Conservation (phyloP, 2,797 vertebrate species). For the Takifugu ocellatus region DNA sequence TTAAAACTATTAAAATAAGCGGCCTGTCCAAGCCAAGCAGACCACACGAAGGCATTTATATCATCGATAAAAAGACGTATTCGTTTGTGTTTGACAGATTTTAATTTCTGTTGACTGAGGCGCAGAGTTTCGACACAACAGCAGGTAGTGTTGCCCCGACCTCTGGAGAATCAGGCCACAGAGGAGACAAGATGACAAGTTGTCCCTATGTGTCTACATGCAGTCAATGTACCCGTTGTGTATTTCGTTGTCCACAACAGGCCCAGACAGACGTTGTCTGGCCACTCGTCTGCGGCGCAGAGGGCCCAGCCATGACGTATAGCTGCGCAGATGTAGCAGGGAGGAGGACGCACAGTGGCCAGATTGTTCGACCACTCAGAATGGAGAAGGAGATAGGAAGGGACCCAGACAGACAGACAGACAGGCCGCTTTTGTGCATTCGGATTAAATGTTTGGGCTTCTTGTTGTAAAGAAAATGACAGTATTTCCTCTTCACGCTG, state of each 20-base stretch:
- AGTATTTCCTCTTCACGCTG: constrained; percentile 12
- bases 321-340: constrained; percentile 41
- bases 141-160: not conserved
- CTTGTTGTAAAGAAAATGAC: constrained; percentile 6
- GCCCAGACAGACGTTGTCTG: constrained; percentile 62
- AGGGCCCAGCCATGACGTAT: constrained; percentile 38
- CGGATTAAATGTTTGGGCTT: constrained; percentile 13
- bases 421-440: constrained; percentile 38
- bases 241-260: constrained; percentile 52
- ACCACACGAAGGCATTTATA: not conserved
- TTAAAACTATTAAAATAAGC: no score
- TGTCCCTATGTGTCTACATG: constrained; percentile 17
- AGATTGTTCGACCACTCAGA: constrained; percentile 45
- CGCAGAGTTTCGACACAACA: not conserved
- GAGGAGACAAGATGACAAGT: constrained; percentile 13
- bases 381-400: constrained; percentile 44
- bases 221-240: constrained; percentile 55
- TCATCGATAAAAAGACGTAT: not conserved
- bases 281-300: constrained; percentile 53
- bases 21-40: no score
- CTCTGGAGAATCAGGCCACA: constrained; percentile 4
- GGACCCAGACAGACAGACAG: constrained; percentile 26
- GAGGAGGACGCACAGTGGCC: constrained; percentile 27
- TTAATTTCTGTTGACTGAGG: no score
- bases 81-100: not conserved